A percentile compares a stretch with the other conserved stretches of the same genome.
Conservation (phyloP, 2,888 invertebrate species). For the Anthrax anthrax region DNA sequence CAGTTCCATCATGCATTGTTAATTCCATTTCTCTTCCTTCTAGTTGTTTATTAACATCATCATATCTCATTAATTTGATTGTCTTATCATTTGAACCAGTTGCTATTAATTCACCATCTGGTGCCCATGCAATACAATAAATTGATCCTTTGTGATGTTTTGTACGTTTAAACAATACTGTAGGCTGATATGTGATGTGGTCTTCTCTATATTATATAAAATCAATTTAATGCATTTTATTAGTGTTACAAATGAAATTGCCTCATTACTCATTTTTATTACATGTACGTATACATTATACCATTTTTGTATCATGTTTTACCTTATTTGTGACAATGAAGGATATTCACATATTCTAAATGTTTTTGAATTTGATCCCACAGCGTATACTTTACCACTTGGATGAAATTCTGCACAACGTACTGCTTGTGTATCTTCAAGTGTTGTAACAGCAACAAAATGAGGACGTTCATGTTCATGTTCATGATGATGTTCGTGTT, state of each 20-base stretch:
- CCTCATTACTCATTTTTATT: no score
- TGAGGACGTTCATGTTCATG: constrained; percentile 35
- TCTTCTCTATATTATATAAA: constrained; percentile 45
- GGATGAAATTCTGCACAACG: constrained; percentile 93
- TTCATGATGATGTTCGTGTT: not conserved
- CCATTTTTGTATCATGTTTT: no score
- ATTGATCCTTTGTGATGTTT: constrained; percentile 95
- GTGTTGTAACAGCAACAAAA: constrained; percentile 71
- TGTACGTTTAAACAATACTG: constrained; percentile 75
- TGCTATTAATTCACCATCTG: constrained; percentile 82
- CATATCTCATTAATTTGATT: constrained; percentile 81
- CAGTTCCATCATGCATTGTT: constrained; percentile 90
- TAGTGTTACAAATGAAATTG: no score
- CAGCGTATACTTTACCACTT: constrained; percentile 77
- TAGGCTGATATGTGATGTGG: constrained; percentile 70
- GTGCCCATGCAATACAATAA: constrained; percentile 90
- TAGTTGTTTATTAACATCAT: constrained; percentile 66
- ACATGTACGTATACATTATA: no score
- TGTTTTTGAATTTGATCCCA: constrained; percentile 92
- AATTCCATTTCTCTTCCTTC: constrained; percentile 75
- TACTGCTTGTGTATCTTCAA: constrained; percentile 91
- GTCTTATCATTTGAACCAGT: constrained; percentile 96
- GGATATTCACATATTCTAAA: constrained; percentile 86
- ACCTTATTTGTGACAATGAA: constrained; percentile 65
- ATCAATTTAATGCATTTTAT: no score